Percentiles rank a stretch among this genome's conserved stretches.
phyloP scores from a whole-genome alignment of 2,113 vertebrate genomes.

The Microcebus tavaratra region DNA sequence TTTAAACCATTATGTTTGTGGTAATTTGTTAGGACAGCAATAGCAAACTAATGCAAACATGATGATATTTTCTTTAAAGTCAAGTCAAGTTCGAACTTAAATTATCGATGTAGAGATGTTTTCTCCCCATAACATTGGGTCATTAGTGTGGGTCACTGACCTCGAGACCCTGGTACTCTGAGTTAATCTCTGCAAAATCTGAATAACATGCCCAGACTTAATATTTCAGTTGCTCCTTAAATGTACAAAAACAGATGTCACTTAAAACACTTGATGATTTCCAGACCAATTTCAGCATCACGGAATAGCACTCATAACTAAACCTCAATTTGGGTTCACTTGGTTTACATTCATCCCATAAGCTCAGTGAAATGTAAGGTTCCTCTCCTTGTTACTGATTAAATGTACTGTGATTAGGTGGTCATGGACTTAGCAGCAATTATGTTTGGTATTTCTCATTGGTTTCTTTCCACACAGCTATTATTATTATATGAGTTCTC shows the following conservation, averaged over 20 bases:
- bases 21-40: neutral
- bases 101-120: neutral
- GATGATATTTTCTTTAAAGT: neutral
- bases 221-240: neutral
- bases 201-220: neutral
- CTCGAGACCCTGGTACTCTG: neutral
- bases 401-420: neutral
- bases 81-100: conserved; percentile 7
- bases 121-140: neutral
- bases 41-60: neutral
- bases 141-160: neutral
- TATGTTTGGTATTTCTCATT: conserved; percentile 55
- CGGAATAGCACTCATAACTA: neutral
- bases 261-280: neutral
- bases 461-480: conserved; percentile 34
- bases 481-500: conserved; percentile 40
- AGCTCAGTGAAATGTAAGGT: neutral
- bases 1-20: neutral
- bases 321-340: neutral
- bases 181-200: neutral
- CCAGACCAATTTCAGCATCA: neutral
- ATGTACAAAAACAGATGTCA: neutral
- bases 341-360: neutral
- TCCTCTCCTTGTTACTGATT: conserved; percentile 49
- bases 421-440: neutral